Evolutionary conservation across 1,140 invertebrate genomes (phyloP).

Genomic region (Anastrepha obliqua): DNA sequence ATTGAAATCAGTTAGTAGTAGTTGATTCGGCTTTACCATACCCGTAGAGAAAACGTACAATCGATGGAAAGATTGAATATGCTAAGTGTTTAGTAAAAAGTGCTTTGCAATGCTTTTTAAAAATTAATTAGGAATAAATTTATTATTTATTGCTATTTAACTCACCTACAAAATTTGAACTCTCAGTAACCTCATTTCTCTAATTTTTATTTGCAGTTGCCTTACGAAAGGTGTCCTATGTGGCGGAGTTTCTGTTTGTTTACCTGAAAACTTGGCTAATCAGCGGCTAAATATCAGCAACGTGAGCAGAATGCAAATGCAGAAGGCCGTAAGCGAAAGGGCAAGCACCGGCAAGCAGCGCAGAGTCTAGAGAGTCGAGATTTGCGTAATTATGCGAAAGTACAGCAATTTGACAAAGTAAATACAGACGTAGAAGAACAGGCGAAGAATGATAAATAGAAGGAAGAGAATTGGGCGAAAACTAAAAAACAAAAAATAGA

Average conservation of each 20-base stretch:
- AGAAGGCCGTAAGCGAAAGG: background rate
- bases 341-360: background rate
- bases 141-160: constrained; percentile 42
- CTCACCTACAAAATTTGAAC: background rate
- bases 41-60: too few species aligned
- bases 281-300: constrained; percentile 60
- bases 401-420: constrained; percentile 2
- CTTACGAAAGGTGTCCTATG: constrained; percentile 62
- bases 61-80: too few species aligned
- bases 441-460: background rate
- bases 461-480: background rate
- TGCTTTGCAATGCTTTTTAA: background rate
- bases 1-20: too few species aligned
- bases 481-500: background rate
- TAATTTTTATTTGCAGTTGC: constrained; percentile 64
- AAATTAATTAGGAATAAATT: constrained; percentile 55
- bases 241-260: constrained; percentile 64
- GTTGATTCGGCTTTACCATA: too few species aligned
- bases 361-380: background rate
- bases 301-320: background rate
- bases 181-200: background rate
- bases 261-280: constrained; percentile 68
- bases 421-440: background rate
- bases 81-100: too few species aligned
- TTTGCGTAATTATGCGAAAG: background rate